Evolutionary conservation across 2,113 vertebrate species (phyloP).

Genomic region (Bothrops jararaca): DNA sequence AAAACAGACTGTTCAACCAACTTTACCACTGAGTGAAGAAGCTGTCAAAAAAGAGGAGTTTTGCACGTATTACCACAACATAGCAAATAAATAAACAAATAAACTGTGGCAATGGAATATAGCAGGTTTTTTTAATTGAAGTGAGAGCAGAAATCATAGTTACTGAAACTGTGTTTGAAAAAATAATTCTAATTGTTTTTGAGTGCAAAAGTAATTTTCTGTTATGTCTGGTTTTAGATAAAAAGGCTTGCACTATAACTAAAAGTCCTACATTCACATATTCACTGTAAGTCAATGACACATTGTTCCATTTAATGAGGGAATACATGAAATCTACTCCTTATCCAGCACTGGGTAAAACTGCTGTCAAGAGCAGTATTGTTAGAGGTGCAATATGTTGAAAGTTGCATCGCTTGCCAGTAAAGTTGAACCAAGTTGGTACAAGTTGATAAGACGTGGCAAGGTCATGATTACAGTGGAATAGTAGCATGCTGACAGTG

Average conservation of each 20-base stretch:
- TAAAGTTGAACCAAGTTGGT: not conserved
- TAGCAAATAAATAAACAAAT: slow-evolving; percentile 1
- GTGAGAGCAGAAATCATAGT: slow-evolving; percentile 1
- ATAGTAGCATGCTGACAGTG: not conserved
- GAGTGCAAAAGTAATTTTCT: not conserved
- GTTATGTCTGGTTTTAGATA: not conserved
- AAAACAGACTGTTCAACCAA: slow-evolving; percentile 38
- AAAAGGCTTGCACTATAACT: not conserved
- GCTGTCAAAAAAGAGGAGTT: slow-evolving; percentile 35
- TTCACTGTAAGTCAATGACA: not conserved
- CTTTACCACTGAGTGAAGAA: slow-evolving; percentile 48
- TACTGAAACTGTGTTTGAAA: not conserved
- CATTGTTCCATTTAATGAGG: not conserved
- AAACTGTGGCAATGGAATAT: slow-evolving; percentile 7
- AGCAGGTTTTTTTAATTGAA: slow-evolving; percentile 25
- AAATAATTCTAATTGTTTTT: not conserved
- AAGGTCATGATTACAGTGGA: not conserved
- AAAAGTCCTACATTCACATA: not conserved
- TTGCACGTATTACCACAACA: slow-evolving; percentile 7
- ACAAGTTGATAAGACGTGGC: not conserved
- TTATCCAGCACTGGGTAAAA: not conserved
- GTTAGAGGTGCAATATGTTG: not conserved
- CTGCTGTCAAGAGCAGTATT: not conserved
- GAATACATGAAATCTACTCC: not conserved
- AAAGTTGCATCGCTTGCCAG: not conserved